Conservation (phyloP, 2,113 vertebrate species). For the Phaethornis superciliosus region DNA sequence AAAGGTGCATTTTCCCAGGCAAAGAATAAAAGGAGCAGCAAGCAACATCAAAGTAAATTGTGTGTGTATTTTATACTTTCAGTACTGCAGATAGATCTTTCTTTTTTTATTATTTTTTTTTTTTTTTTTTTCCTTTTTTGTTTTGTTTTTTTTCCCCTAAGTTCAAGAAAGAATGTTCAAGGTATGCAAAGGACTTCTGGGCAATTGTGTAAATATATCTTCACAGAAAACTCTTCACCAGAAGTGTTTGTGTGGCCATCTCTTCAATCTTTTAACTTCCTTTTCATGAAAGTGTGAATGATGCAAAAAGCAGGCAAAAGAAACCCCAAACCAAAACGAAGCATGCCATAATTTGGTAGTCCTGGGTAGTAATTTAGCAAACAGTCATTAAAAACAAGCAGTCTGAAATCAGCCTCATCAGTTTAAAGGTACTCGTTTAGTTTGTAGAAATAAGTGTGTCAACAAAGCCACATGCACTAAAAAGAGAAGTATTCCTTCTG, state of each 20-base stretch:
- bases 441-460: neutral
- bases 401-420: neutral
- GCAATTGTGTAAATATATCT: neutral
- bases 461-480: neutral
- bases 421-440: neutral
- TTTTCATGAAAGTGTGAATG: neutral
- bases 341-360: neutral
- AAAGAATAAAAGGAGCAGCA: no score
- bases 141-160: no score
- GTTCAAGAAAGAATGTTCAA: slow-evolving; percentile 7
- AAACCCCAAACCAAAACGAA: neutral
- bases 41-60: no score
- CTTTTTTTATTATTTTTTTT: no score
- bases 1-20: neutral
- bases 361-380: neutral
- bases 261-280: neutral
- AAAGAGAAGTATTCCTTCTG: neutral
- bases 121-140: no score
- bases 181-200: slow-evolving; percentile 4
- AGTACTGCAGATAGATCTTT: no score
- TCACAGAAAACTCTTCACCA: neutral
- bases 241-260: slow-evolving; percentile 36
- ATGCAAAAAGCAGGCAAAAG: neutral
- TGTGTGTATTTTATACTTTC: no score
- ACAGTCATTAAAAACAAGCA: neutral